Percentiles rank a stretch among this genome's conserved stretches.
Conservation (phyloP, 2,113 vertebrate species). For the Todiramphus saurophagus region DNA sequence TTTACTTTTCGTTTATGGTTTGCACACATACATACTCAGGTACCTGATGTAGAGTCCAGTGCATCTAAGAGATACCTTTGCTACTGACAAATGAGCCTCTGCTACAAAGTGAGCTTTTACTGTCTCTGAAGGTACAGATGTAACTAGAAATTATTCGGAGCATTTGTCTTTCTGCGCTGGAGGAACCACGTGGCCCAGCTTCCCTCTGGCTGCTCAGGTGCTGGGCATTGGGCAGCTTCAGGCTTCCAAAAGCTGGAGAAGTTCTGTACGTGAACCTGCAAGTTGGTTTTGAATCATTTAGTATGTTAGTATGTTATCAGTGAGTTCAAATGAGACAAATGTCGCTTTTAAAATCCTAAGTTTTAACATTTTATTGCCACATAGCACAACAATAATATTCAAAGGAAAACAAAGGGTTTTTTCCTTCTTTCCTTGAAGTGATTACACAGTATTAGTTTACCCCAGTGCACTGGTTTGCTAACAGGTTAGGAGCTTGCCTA, state of each 20-base stretch:
- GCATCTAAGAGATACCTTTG: background rate
- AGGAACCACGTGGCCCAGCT: background rate
- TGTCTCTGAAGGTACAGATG: background rate
- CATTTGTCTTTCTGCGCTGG: rapidly evolving
- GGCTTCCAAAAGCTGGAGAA: background rate
- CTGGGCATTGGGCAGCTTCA: background rate
- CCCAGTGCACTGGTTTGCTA: background rate
- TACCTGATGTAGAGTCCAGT: rapidly evolving
- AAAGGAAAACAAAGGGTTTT: background rate
- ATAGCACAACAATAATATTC: background rate
- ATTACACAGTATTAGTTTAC: constrained; percentile 15
- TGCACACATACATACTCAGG: rapidly evolving
- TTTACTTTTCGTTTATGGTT: background rate
- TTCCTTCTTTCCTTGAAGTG: background rate
- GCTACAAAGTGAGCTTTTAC: background rate
- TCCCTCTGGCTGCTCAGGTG: background rate
- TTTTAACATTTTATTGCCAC: background rate
- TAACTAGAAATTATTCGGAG: background rate
- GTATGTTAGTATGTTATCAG: background rate
- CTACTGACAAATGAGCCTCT: background rate
- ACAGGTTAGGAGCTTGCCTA: constrained; percentile 3
- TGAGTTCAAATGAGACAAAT: background rate
- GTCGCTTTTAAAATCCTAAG: background rate
- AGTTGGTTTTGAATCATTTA: background rate
- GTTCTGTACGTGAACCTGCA: background rate